Conservation (phyloP, 2,888 invertebrate species). For the Drosophila emarginata region DNA sequence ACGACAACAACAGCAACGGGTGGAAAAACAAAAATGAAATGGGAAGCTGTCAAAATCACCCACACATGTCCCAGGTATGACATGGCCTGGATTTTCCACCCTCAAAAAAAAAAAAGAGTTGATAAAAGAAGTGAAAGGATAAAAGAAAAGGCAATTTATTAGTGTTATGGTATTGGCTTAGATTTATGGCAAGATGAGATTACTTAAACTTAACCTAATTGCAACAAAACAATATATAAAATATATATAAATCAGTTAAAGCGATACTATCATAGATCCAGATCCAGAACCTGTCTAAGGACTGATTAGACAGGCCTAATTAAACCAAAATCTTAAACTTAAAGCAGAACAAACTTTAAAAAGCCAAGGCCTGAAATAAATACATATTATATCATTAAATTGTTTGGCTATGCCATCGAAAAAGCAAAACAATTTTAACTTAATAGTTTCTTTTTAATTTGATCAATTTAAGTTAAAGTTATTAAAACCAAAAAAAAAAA, state of each 20-base stretch:
- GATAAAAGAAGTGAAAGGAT: slow-evolving; percentile 12
- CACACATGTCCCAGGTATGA: slow-evolving; percentile 28
- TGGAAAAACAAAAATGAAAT: not conserved
- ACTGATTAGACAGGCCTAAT: no score
- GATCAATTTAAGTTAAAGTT: not conserved
- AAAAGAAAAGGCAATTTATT: slow-evolving; percentile 2
- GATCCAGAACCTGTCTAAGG: no score
- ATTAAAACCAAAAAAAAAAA: not conserved
- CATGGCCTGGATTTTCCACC: slow-evolving; percentile 34
- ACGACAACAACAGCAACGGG: not conserved
- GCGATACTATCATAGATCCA: no score
- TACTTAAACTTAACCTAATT: not conserved
- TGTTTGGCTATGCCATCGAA: not conserved
- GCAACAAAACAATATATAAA: no score
- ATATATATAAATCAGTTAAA: no score
- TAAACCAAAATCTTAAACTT: no score
- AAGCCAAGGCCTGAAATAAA: not conserved
- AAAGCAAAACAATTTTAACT: not conserved
- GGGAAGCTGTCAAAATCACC: slow-evolving; percentile 13
- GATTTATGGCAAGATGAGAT: not conserved
- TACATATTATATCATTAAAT: not conserved
- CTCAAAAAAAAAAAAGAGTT: not conserved
- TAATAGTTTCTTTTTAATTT: not conserved
- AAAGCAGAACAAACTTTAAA: no score
- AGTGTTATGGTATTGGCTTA: not conserved